A percentile compares a stretch with the other conserved stretches of the same genome.
Evolutionary conservation across 2,113 vertebrate species (phyloP).

Genomic region (Chaenocephalus aceratus): DNA sequence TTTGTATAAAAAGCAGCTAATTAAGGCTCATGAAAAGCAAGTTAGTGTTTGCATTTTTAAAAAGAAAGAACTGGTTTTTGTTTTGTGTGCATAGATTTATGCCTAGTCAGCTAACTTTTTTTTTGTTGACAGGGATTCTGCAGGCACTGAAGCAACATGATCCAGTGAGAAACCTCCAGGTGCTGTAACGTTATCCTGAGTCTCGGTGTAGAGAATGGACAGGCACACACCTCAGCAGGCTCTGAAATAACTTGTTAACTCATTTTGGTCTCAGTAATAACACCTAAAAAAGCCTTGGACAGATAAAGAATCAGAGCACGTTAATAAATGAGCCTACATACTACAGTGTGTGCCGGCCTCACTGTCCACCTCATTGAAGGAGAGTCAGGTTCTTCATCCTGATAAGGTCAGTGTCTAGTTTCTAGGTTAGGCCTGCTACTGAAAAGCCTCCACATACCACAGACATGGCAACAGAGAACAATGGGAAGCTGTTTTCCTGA

Average conservation of each 20-base stretch:
- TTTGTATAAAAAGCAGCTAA: background rate
- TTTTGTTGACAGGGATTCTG: constrained; percentile 15
- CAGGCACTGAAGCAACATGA: constrained; percentile 8
- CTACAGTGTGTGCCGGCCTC: background rate
- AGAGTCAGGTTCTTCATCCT: constrained; percentile 5
- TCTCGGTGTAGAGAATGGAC: background rate
- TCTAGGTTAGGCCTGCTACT: background rate
- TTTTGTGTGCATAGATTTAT: background rate
- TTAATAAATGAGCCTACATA: constrained; percentile 10
- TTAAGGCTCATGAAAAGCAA: background rate
- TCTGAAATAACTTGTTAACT: constrained; percentile 3
- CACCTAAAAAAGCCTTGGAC: background rate
- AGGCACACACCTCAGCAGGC: constrained; percentile 14
- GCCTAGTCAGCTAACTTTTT: constrained; percentile 12
- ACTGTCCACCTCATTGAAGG: background rate
- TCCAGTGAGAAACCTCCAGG: background rate
- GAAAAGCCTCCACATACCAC: constrained; percentile 55
- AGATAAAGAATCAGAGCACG: background rate
- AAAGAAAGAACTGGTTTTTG: constrained; percentile 2
- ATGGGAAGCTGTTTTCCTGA: constrained; percentile 42
- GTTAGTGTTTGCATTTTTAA: background rate
- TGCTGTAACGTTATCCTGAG: background rate
- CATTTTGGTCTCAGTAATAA: background rate
- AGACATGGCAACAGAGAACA: constrained; percentile 55
- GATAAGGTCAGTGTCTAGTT: constrained; percentile 17